Conservation (phyloP, 2,113 vertebrate species). For the Cyprinus carpio region DNA sequence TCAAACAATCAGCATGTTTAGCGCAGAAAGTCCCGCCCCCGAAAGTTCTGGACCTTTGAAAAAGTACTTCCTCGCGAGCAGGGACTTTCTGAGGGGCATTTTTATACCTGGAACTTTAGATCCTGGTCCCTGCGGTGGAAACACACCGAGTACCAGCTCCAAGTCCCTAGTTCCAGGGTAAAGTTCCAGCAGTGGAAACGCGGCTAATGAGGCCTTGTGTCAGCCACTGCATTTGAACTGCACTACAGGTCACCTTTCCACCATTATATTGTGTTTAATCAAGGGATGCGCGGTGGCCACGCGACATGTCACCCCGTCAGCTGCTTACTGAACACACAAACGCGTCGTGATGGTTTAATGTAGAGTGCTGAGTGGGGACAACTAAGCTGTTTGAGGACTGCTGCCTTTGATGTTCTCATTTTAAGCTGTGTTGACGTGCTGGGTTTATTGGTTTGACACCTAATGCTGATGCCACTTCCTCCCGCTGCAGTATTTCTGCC, state of each 20-base stretch:
- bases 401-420: conserved; percentile 55
- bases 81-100: too few species aligned
- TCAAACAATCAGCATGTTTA: too few species aligned
- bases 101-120: too few species aligned
- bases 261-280: neutral
- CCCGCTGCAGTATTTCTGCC: conserved; percentile 42
- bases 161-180: too few species aligned
- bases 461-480: conserved; percentile 59
- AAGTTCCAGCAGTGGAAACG: too few species aligned
- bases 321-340: too few species aligned
- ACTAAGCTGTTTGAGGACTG: conserved; percentile 34
- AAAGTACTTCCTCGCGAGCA: too few species aligned
- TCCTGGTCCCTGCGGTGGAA: too few species aligned
- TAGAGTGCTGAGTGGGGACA: conserved; percentile 48
- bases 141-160: too few species aligned
- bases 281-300: neutral
- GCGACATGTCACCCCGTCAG: neutral
- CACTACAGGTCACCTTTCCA: conserved; percentile 30
- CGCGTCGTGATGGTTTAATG: neutral
- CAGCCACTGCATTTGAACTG: neutral
- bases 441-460: conserved; percentile 60
- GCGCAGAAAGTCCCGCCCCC: too few species aligned
- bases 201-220: conserved; percentile 42
- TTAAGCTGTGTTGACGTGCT: conserved; percentile 68
- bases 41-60: too few species aligned